Conservation (phyloP, 2,113 vertebrate species). For the Poecilia latipinna region DNA sequence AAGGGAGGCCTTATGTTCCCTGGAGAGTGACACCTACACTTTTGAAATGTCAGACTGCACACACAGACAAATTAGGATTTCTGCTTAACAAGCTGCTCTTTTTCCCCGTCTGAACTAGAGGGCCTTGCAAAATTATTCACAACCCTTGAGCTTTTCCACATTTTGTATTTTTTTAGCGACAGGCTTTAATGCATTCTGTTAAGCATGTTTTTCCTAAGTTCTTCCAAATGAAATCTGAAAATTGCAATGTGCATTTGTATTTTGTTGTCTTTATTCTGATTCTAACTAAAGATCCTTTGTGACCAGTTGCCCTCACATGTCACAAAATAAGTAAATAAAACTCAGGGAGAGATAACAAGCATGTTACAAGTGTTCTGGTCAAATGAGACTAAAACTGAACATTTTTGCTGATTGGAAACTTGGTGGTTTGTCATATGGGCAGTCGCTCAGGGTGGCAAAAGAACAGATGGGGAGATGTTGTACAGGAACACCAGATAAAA, state of each 20-base stretch:
- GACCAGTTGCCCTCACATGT: neutral
- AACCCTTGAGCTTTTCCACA: neutral
- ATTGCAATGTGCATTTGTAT: neutral
- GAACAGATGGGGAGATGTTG: too few species aligned
- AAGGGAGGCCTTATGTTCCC: neutral
- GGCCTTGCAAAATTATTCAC: neutral
- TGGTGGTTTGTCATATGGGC: too few species aligned
- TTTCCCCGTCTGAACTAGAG: neutral
- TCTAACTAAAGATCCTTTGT: neutral
- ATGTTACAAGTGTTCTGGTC: neutral
- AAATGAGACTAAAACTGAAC: too few species aligned
- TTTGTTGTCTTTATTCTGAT: neutral
- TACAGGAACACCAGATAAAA: too few species aligned
- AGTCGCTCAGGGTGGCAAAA: too few species aligned
- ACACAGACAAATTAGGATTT: slow-evolving; percentile 30
- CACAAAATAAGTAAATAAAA: neutral
- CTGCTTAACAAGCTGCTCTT: slow-evolving; percentile 22
- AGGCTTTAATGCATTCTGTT: too few species aligned
- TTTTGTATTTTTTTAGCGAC: neutral
- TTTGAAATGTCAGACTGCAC: slow-evolving; percentile 8
- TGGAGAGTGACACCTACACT: slow-evolving; percentile 25
- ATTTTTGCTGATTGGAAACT: too few species aligned
- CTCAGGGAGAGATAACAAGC: neutral
- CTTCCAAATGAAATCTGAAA: neutral
- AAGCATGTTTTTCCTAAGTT: neutral